A percentile compares a stretch with the other conserved stretches of the same genome.
Evolutionary conservation across 2,113 vertebrate genomes (phyloP).

Genomic region (Tilapia sparmanii): DNA sequence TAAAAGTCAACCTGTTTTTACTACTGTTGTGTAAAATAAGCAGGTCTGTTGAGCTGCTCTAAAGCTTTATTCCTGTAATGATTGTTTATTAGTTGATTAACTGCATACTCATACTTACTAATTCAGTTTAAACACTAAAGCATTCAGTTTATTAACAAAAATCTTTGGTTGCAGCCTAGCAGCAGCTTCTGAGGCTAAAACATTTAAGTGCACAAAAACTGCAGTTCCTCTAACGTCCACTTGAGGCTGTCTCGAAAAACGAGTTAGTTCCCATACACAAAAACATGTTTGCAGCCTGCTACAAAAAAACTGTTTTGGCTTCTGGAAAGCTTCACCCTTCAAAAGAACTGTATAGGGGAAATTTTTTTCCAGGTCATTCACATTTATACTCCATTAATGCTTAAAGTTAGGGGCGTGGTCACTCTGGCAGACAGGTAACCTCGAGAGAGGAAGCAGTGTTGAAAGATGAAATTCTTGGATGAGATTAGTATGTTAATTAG

Average conservation of each 20-base stretch:
- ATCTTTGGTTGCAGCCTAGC: background rate
- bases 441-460: background rate
- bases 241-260: background rate
- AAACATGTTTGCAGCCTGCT: background rate
- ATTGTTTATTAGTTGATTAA: background rate
- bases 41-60: background rate
- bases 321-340: background rate
- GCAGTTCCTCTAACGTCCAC: background rate
- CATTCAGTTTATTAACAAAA: background rate
- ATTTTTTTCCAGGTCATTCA: background rate
- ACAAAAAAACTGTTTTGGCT: background rate
- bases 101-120: background rate
- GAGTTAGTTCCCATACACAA: background rate
- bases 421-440: background rate
- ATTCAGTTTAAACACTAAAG: background rate
- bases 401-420: background rate
- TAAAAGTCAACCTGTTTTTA: background rate
- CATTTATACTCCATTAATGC: background rate
- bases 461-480: background rate
- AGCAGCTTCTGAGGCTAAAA: background rate
- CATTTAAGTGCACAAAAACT: background rate
- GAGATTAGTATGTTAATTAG: background rate
- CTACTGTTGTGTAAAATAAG: background rate
- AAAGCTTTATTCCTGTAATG: background rate
- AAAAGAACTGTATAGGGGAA: background rate